A percentile compares a stretch with the other conserved stretches of the same genome.
phyloP scores from a whole-genome alignment of 2,113 vertebrate genomes.

The Formicarius rufipectus region DNA sequence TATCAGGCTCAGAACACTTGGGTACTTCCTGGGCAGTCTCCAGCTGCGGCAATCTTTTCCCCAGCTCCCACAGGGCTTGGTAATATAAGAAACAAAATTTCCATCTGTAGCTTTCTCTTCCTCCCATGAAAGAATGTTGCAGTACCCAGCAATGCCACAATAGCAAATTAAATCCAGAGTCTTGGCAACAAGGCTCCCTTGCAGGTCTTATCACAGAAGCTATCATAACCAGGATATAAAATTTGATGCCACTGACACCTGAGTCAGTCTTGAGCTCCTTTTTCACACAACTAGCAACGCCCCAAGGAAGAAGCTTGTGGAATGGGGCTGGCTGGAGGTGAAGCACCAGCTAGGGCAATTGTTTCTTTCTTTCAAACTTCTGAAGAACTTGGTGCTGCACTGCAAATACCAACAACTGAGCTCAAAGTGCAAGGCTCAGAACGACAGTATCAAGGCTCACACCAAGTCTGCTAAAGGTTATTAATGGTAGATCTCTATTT shows the following conservation, averaged over 20 bases:
- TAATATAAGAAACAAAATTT: background rate
- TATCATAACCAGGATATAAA: background rate
- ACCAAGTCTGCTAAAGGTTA: background rate
- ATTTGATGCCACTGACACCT: background rate
- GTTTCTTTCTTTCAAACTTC: background rate
- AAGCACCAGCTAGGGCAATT: background rate
- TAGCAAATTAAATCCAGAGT: background rate
- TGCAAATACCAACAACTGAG: background rate
- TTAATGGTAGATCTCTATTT: background rate
- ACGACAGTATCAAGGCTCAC: background rate
- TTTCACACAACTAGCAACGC: background rate
- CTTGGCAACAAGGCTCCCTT: fast-evolving
- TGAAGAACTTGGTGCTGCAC: background rate
- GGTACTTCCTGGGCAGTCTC: background rate
- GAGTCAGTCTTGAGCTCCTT: background rate
- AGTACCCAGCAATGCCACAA: background rate
- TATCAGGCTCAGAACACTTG: background rate
- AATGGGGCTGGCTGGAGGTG: background rate
- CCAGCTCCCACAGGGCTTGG: background rate
- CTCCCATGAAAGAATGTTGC: background rate
- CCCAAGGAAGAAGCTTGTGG: background rate
- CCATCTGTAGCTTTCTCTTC: background rate
- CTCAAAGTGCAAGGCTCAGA: background rate
- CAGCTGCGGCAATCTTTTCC: background rate
- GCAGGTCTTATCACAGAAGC: background rate